Evolutionary conservation across 2,797 vertebrate species (phyloP).

Genomic region (Periparus ater): DNA sequence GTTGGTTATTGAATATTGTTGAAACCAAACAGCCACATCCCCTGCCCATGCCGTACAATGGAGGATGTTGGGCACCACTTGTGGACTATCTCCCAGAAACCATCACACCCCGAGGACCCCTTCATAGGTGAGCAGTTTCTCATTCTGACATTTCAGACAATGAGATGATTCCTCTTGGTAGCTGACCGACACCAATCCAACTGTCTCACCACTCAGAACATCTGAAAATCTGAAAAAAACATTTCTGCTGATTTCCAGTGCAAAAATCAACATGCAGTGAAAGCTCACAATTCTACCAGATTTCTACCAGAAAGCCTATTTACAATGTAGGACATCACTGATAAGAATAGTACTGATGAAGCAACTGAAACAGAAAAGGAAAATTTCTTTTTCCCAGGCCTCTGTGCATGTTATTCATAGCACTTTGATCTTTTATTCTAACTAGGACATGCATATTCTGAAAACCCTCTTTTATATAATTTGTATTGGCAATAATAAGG

Average conservation of each 20-base stretch:
- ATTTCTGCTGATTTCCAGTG: neutral
- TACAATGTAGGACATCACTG: neutral
- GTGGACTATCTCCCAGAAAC: conserved; percentile 98
- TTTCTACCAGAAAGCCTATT: neutral
- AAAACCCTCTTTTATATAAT: neutral
- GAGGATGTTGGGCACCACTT: conserved; percentile 97
- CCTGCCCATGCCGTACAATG: conserved; percentile 95
- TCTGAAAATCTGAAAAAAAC: neutral
- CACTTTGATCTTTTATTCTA: neutral
- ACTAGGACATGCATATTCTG: neutral
- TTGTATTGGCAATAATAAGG: neutral
- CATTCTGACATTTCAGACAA: neutral
- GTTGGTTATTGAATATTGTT: conserved; percentile 92
- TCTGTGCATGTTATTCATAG: neutral
- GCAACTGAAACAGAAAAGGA: neutral
- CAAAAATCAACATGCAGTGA: neutral
- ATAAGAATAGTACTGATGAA: neutral
- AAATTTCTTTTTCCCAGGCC: neutral
- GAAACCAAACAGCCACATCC: conserved; percentile 94
- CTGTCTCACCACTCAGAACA: neutral
- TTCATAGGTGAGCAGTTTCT: conserved; percentile 86
- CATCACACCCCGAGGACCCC: conserved; percentile 92
- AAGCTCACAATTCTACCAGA: neutral
- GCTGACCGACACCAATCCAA: neutral
- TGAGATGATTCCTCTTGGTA: neutral